Percentiles rank a stretch among this genome's conserved stretches.
These are phyloP conservation scores for Raja brachyura DNA, from an alignment of 2,113 vertebrate genomes.

Conservation along the genomic window DNA sequence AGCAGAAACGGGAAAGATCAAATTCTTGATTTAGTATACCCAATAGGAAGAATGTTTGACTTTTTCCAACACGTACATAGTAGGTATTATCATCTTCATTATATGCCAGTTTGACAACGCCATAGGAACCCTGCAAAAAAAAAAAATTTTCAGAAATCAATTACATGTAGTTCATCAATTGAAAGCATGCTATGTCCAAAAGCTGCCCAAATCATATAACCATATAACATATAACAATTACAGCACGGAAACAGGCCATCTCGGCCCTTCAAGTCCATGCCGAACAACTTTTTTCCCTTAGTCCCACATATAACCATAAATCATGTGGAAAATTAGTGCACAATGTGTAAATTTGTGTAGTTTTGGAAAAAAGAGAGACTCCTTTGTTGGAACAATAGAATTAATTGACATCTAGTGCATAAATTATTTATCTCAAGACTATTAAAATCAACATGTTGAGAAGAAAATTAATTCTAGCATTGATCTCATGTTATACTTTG, in stretches of 20 bases:
- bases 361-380: not conserved
- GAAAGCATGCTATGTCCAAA: not conserved
- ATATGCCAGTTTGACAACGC: slow-evolving; percentile 96
- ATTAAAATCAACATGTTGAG: not conserved
- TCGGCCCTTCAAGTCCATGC: too few relatives aligned
- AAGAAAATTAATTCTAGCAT: not conserved
- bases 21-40: not conserved
- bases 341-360: not conserved
- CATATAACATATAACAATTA: too few relatives aligned
- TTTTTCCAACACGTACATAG: slow-evolving; percentile 72
- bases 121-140: slow-evolving; percentile 81
- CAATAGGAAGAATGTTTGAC: not conserved
- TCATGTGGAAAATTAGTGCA: not conserved
- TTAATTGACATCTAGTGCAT: not conserved
- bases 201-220: not conserved
- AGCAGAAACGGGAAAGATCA: not conserved
- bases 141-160: slow-evolving; percentile 18
- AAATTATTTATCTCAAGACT: not conserved
- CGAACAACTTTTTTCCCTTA: too few relatives aligned
- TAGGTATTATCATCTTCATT: slow-evolving; percentile 96
- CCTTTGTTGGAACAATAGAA: not conserved
- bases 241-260: too few relatives aligned
- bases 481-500: not conserved
- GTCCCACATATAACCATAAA: too few relatives aligned
- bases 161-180: not conserved